A percentile compares a stretch with the other conserved stretches of the same genome.
These are phyloP conservation scores for Dendroctonus valens DNA, from an alignment of 1,140 invertebrate genomes.

Conservation along the genomic window DNA sequence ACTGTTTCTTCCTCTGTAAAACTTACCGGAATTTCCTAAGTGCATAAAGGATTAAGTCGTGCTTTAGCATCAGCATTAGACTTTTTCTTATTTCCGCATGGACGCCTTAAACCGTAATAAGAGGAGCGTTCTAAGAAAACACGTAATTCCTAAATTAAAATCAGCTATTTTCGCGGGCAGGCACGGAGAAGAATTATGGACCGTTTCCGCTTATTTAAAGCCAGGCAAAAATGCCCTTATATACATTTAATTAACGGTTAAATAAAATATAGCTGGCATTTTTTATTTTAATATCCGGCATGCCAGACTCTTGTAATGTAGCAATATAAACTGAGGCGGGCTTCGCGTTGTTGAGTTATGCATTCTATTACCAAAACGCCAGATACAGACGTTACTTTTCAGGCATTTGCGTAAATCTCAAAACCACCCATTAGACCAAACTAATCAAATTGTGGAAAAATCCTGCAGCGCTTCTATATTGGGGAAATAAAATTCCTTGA, in stretches of 20 bases:
- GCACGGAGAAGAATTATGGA: slow-evolving; percentile 25
- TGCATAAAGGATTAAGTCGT: no score
- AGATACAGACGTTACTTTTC: slow-evolving; percentile 8
- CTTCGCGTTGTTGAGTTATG: slow-evolving; percentile 11
- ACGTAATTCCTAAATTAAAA: slow-evolving; percentile 32
- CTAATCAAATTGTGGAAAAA: no score
- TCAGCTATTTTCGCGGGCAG: slow-evolving; percentile 17
- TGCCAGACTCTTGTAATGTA: slow-evolving; percentile 19
- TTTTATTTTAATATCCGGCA: slow-evolving; percentile 31
- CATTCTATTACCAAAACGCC: slow-evolving; percentile 15
- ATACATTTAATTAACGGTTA: slow-evolving; percentile 32
- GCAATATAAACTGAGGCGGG: slow-evolving; percentile 14
- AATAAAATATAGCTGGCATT: slow-evolving; percentile 26
- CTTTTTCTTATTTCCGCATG: no score
- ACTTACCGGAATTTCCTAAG: no score
- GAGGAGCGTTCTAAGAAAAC: slow-evolving; percentile 7
- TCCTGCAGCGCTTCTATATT: no score
- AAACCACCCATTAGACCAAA: no score
- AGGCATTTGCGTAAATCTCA: background rate
- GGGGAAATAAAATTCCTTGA: no score
- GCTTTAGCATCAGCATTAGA: no score
- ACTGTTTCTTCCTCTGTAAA: no score
- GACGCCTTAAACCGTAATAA: background rate
- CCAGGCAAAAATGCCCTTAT: slow-evolving; percentile 17
- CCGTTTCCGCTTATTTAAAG: slow-evolving; percentile 27